Evolutionary conservation across 2,113 vertebrate species (phyloP).

Genomic region (Apeltes quadracus): DNA sequence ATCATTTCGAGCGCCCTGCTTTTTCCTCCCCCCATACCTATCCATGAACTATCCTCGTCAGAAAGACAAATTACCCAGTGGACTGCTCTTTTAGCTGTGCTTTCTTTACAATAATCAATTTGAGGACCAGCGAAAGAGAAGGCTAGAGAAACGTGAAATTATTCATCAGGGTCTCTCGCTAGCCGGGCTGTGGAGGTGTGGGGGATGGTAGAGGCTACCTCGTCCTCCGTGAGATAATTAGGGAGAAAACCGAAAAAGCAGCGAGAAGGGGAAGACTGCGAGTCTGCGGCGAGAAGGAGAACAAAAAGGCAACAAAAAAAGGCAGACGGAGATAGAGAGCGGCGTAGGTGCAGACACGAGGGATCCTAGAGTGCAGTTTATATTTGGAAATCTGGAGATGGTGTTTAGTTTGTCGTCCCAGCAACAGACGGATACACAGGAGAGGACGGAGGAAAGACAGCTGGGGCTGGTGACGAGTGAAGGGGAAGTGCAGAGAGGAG

Average conservation of each 20-base stretch:
- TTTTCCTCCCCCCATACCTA: slow-evolving; percentile 49
- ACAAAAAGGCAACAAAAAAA: neutral
- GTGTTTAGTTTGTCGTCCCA: slow-evolving; percentile 69
- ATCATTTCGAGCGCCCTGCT: slow-evolving; percentile 36
- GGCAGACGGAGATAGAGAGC: slow-evolving; percentile 34
- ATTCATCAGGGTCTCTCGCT: slow-evolving; percentile 77
- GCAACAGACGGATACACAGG: slow-evolving; percentile 69
- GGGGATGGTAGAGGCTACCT: slow-evolving; percentile 72
- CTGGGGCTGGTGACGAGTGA: slow-evolving; percentile 61
- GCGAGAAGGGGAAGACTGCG: slow-evolving; percentile 37
- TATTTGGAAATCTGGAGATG: slow-evolving; percentile 70
- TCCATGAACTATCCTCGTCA: slow-evolving; percentile 58
- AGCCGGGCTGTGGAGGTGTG: slow-evolving; percentile 42
- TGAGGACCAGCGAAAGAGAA: slow-evolving; percentile 68
- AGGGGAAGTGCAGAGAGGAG: slow-evolving; percentile 42
- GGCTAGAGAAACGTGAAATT: slow-evolving; percentile 79
- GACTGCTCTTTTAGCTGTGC: slow-evolving; percentile 73
- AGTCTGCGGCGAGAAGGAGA: slow-evolving; percentile 24
- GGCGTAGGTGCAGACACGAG: slow-evolving; percentile 40
- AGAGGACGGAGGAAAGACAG: slow-evolving; percentile 60
- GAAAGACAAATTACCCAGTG: slow-evolving; percentile 77
- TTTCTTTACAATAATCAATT: slow-evolving; percentile 82
- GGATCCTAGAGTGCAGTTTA: slow-evolving; percentile 44
- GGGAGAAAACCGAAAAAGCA: slow-evolving; percentile 63
- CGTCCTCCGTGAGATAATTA: slow-evolving; percentile 71